phyloP scores from a whole-genome alignment of 2,888 invertebrate genomes.

The Hypena proboscidalis region DNA sequence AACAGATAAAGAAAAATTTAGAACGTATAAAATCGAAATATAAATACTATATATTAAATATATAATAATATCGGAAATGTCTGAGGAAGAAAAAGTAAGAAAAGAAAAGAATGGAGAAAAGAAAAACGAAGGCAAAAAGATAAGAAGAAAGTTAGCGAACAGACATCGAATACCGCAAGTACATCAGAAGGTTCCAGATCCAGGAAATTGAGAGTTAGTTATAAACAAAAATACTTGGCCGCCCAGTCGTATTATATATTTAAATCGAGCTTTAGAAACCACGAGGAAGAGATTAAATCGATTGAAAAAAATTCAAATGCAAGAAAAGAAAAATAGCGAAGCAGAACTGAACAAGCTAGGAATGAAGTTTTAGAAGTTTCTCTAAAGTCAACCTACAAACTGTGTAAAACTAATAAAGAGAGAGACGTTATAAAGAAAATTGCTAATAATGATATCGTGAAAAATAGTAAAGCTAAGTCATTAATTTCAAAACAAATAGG shows the following conservation, averaged over 20 bases:
- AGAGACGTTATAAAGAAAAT: conserved; percentile 5
- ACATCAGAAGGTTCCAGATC: too few relatives aligned
- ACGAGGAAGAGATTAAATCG: conserved; percentile 7
- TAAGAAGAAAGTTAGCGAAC: neutral
- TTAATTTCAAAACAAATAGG: conserved; percentile 7
- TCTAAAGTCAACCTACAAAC: conserved; percentile 5
- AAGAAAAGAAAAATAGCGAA: neutral
- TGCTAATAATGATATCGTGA: conserved; percentile 1
- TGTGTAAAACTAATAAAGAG: conserved; percentile 5
- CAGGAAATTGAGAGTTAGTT: too few relatives aligned
- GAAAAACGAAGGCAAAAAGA: neutral
- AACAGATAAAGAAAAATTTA: too few relatives aligned
- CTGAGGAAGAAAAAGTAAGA: too few relatives aligned
- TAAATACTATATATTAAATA: too few relatives aligned
- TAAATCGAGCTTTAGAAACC: conserved; percentile 6
- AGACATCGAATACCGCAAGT: neutral
- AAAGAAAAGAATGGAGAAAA: too few relatives aligned
- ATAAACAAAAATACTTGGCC: too few relatives aligned
- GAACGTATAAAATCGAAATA: too few relatives aligned
- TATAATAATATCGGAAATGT: too few relatives aligned
- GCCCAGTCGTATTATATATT: conserved; percentile 1
- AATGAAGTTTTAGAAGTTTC: conserved; percentile 11
- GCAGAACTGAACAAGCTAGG: conserved; percentile 2
- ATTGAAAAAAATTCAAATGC: neutral
- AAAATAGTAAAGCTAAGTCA: conserved; percentile 3